Evolutionary conservation across 2,797 vertebrate species (phyloP).

Genomic region (Anableps anableps): DNA sequence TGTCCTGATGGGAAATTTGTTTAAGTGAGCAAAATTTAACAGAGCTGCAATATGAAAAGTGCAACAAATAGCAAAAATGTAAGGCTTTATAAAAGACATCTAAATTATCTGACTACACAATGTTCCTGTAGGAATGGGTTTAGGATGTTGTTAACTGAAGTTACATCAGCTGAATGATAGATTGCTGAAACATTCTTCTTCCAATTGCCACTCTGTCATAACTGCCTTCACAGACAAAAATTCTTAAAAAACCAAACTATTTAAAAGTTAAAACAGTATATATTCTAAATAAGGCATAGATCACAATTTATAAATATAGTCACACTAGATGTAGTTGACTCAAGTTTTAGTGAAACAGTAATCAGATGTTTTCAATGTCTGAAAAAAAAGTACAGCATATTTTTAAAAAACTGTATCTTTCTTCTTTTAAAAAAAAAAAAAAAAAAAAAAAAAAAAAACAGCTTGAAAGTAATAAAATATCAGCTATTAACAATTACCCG

Average conservation of each 20-base stretch:
- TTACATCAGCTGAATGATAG: neutral
- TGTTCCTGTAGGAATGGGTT: neutral
- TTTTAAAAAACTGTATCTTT: constrained; percentile 9
- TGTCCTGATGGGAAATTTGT: neutral
- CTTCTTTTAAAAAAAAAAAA: constrained; percentile 13
- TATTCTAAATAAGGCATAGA: neutral
- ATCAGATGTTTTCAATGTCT: constrained; percentile 15
- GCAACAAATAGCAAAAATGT: neutral
- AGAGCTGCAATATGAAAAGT: no score
- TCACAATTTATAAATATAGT: neutral
- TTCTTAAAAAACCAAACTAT: neutral
- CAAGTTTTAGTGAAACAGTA: constrained; percentile 18
- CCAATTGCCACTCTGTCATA: neutral
- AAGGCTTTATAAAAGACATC: neutral
- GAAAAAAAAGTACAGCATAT: neutral
- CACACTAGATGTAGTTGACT: neutral
- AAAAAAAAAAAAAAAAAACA: constrained; percentile 12
- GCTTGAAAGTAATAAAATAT: constrained; percentile 30
- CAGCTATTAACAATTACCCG: constrained; percentile 38
- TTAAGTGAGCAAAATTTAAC: neutral
- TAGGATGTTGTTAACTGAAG: neutral
- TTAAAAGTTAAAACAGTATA: neutral
- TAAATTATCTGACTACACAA: no score
- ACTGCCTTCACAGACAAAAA: neutral
- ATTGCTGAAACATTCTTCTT: neutral